Base-by-base conservation (phyloP, 2,113 vertebrate genomes). In the Spermophilus dauricus region DNA sequence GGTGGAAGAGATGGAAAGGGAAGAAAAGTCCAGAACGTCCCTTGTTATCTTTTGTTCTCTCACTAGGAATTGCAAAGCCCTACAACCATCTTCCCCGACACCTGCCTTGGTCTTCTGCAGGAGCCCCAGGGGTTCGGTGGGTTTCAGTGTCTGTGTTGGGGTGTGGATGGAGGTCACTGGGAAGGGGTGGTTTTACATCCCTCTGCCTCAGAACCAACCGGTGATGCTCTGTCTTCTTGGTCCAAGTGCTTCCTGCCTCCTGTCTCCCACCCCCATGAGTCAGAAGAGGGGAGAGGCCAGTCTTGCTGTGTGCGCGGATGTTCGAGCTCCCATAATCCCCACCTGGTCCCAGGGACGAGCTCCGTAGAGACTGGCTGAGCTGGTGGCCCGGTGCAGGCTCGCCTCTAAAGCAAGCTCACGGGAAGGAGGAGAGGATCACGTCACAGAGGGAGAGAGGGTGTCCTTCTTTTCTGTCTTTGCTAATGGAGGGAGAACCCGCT, bases 311-410 rank as follows among this genome's bases (percentile, higher is more conserved):
- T n/a, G 7, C 3, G 0, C 0, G 72, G 42, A 32, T 42, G 56
- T 34, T 42, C 16, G 45, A 81, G 11, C 24, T 14, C 30, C 0
- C 6, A 0, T 12, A 2, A 13, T 2, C 24, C 8, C 16, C 0
- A 13, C 0, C 16, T 13, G 4, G 0, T 56, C 28, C 37, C 4
- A 13, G 8, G 12, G 37, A 17, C 0, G 2, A 12, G 51, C 34
- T 2, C 6, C 10, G 20, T 1, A 6, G 34, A 39, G 58, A 30
- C 45, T 3, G 1, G 3, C 8, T 0, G 11, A 72, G 61, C 1
- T 4, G 6, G 12, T 0, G 14, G 37, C 26, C 30, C 0, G 0
- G 17, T 8, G 39, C 9, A 2, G 34, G 53, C 18, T 45, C 22
- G 34, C 28, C 32, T 76, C 63, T 37, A 8, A 30, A 42, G 9